Base-by-base conservation (phyloP, 1,140 invertebrate species). In the Euborellia annulipes region DNA sequence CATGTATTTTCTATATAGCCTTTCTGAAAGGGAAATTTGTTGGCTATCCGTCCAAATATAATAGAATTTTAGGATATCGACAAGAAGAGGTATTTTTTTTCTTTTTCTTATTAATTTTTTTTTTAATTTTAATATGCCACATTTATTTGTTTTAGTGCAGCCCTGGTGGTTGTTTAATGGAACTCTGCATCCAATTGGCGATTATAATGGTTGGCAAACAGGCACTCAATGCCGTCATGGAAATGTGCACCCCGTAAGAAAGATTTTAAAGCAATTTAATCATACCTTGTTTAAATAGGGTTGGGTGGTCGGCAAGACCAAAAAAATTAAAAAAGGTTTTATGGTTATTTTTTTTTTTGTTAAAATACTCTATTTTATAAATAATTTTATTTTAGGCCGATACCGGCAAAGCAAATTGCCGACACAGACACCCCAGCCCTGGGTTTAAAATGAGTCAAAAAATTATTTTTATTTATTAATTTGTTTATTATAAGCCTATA, bases 1-100 rank as follows among this genome's bases (percentile, higher is more conserved):
- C 92, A 17, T 94, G 91, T 1, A 93, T 98, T 60, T 94, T 98
- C 69, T 98, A 98, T 59, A 93, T 98, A 55, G 94, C 92, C 0
- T 98, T 98, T 67, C 83, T 96, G 54, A 97, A 97, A 62, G 93
- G 92, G 36, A 92, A 87, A 63, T 84, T 86, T 53, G 71, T 87
- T n/a, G 87, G 87, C 0, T 78, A 81, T 58, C 87, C 87, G 0
- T 79, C 78, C 3, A 65, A 77, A 23, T 90, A 90, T 54, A 82
- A 78, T 46, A 67, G 73, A 18, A 66, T 90, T 13, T 78, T 88
- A 55, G 71, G 73, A 1, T 79, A 74, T 54, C 70, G 87, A 40
- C 85, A 90, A 65, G 86, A 91, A 66, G 85, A 90, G 69, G 82
- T 85, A 36, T 39, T 39, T 17, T 44, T 41, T 34, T 14, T 40